phyloP scores from a whole-genome alignment of 2,888 invertebrate species.

The Andricus quercusramuli region DNA sequence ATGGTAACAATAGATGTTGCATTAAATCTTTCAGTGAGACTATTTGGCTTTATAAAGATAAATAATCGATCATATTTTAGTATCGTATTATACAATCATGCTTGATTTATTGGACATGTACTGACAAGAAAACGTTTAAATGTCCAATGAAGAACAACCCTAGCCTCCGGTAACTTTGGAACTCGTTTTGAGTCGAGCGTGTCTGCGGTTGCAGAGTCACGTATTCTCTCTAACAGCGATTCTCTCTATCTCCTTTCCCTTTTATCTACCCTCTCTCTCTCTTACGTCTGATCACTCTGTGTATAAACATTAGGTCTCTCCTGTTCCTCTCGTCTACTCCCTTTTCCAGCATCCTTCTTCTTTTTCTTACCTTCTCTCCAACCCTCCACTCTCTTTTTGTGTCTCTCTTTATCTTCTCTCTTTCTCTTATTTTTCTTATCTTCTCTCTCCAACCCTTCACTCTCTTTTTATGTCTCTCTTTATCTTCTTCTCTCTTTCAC shows the following conservation, averaged over 20 bases:
- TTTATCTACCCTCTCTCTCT: constrained; percentile 44
- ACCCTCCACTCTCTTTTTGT: constrained; percentile 45
- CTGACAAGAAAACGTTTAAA: constrained; percentile 36
- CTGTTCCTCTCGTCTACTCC: constrained; percentile 46
- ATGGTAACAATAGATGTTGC: neutral
- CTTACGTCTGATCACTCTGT: constrained; percentile 44
- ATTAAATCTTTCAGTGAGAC: constrained; percentile 22
- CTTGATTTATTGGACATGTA: constrained; percentile 31
- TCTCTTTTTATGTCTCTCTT: constrained; percentile 46
- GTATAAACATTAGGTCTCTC: constrained; percentile 54
- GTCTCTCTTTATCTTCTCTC: constrained; percentile 46
- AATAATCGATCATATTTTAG: constrained; percentile 36
- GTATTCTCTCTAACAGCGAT: constrained; percentile 57
- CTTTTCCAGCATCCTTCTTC: constrained; percentile 47
- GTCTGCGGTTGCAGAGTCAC: constrained; percentile 68
- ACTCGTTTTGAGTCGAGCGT: constrained; percentile 64
- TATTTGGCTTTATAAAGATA: constrained; percentile 19
- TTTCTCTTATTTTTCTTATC: constrained; percentile 46
- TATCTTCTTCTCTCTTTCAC: constrained; percentile 48
- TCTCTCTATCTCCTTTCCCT: constrained; percentile 51
- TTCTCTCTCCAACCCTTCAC: constrained; percentile 45
- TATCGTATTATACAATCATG: constrained; percentile 28
- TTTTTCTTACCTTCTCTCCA: constrained; percentile 27
- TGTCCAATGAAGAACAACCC: constrained; percentile 8
- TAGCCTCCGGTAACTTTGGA: constrained; percentile 49